Evolutionary conservation across 2,797 vertebrate species (phyloP).

Genomic region (Rhabdomys pumilio): DNA sequence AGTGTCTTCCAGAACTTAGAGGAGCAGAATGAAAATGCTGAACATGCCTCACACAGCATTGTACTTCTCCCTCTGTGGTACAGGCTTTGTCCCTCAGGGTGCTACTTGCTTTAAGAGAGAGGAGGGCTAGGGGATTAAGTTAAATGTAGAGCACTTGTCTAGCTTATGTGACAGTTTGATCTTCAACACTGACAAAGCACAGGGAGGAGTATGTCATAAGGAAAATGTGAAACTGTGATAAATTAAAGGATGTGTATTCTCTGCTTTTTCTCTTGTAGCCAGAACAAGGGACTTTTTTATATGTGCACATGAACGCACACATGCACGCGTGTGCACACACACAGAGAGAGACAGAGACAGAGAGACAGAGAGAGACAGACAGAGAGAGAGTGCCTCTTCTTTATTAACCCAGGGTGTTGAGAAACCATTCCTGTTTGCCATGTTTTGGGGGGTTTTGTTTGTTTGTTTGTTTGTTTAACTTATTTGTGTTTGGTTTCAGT

Average conservation of each 20-base stretch:
- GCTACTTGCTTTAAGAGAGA: background rate
- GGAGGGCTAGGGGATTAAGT: background rate
- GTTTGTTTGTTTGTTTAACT: background rate
- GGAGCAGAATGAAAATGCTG: background rate
- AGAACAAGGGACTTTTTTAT: background rate
- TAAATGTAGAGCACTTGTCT: background rate
- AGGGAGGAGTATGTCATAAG: background rate
- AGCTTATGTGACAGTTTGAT: background rate
- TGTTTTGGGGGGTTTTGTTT: background rate
- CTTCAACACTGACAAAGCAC: background rate
- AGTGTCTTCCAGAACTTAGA: background rate
- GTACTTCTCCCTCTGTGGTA: background rate
- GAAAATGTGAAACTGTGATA: background rate
- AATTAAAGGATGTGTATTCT: background rate
- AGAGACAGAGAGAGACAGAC: background rate
- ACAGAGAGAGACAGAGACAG: background rate
- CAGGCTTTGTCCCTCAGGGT: background rate
- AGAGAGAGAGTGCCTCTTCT: background rate
- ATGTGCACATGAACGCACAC: background rate
- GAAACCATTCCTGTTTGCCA: background rate
- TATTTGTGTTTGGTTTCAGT: background rate
- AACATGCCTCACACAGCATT: background rate
- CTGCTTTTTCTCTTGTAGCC: background rate
- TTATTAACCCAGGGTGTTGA: background rate
- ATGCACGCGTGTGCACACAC: background rate